phyloP scores from a whole-genome alignment of 2,113 vertebrate species.

The Barnardius zonarius region DNA sequence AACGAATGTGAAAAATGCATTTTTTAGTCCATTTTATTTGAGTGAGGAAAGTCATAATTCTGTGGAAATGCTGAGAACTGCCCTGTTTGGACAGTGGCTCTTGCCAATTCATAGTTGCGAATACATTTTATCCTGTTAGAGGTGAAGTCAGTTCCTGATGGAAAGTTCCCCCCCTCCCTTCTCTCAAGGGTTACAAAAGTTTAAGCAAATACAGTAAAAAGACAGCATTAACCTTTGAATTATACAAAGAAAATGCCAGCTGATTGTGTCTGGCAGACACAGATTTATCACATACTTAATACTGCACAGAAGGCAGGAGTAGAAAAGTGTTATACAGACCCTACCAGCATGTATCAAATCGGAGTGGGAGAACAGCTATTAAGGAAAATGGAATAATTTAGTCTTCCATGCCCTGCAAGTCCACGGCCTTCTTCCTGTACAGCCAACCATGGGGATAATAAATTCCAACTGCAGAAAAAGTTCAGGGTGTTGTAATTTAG shows the following conservation, averaged over 20 bases:
- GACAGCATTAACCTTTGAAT: background rate
- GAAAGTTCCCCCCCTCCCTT: too few relatives aligned
- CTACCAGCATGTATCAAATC: background rate
- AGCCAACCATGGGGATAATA: background rate
- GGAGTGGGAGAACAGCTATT: background rate
- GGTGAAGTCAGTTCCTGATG: background rate
- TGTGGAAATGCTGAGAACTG: background rate
- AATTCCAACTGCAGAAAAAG: background rate
- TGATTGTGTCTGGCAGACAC: background rate
- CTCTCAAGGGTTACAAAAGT: background rate
- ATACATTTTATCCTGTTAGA: background rate
- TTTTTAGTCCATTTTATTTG: constrained; percentile 22
- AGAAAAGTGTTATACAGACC: background rate
- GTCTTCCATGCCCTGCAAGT: background rate
- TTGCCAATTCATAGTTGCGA: constrained; percentile 13
- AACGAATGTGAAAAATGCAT: background rate
- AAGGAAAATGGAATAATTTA: background rate
- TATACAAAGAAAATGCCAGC: background rate
- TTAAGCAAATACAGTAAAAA: background rate
- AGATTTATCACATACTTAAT: background rate
- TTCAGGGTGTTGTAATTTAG: background rate
- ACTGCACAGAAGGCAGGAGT: background rate
- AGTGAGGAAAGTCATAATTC: background rate
- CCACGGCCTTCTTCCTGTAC: background rate
- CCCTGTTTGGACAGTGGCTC: background rate